These are phyloP conservation scores for Morone saxatilis DNA, from an alignment of 2,113 vertebrate genomes.

Conservation along the genomic window DNA sequence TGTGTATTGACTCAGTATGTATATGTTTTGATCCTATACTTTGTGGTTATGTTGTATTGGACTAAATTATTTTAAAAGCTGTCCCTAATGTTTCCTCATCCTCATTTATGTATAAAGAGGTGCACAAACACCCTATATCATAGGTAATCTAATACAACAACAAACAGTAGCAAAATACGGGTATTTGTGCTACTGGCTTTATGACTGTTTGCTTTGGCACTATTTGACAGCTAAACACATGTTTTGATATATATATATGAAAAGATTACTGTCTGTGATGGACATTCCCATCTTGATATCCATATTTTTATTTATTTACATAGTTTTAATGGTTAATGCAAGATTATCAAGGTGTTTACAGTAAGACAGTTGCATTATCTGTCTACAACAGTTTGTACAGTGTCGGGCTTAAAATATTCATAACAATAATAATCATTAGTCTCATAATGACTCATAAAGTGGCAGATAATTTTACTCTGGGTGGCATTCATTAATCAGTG, in stretches of 20 bases:
- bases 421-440: neutral
- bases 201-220: too few relatives aligned
- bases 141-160: neutral
- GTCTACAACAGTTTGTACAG: neutral
- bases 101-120: neutral
- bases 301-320: neutral
- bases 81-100: neutral
- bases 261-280: neutral
- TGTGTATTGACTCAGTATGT: neutral
- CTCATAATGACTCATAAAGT: constrained; percentile 6
- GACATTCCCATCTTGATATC: neutral
- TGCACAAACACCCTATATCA: neutral
- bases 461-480: neutral
- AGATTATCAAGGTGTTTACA: neutral
- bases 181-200: too few relatives aligned
- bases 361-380: neutral
- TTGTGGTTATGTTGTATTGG: neutral
- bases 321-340: neutral
- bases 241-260: too few relatives aligned
- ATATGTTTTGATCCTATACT: neutral
- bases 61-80: neutral
- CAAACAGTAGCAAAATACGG: too few relatives aligned
- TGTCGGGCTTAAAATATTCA: neutral
- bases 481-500: neutral
- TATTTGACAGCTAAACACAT: too few relatives aligned